Evolutionary conservation across 2,888 invertebrate species (phyloP), one percentile per base, ranked within the genome.

Genomic region (Polyommatus icarus): DNA sequence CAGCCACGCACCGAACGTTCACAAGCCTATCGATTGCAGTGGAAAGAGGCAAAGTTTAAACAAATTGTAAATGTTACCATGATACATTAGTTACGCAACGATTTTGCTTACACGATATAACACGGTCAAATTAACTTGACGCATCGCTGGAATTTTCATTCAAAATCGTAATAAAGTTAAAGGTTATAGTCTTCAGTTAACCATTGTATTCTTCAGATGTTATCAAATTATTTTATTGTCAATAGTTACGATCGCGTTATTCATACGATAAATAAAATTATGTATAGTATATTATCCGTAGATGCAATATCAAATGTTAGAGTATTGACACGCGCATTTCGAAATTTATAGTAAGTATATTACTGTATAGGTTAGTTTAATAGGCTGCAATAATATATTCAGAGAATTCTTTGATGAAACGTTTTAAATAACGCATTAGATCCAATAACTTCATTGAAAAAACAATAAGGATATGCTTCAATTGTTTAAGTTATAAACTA

Each of bases 61-160:
- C 87, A 83, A 86, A 84, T 84, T 85, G 86, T 87, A 86, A 86
- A 85, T 85, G 83, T 83, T 82, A 82, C 83, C 81, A 84, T 85
- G 83, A 85, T 59, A 57, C 20, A 77, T 24, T 24, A 40, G 59
- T 82, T 79, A 78, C 79, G 80, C 76, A 80, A 81, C 78, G 24
- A 72, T n/a, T 78, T 77, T 77, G 71, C 72, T 36, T 73, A 77
- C 77, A 73, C 71, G 59, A 76, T 76, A 67, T 32, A 32, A 32
- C 32, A 32, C 32, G 32, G 32, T 32, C 32, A 32, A 32, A 32
- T 32, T 32, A 32, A 32, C 24, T 24, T 24, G 24, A 24, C 32
- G 32, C 32, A 32, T 32, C 32, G 32, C 32, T 32, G 32, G 32
- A 32, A 32, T 32, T 32, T 32, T 32, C 67, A 59, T 77, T 78